Conservation (phyloP, 2,113 vertebrate species). For the Dicentrarchus labrax region DNA sequence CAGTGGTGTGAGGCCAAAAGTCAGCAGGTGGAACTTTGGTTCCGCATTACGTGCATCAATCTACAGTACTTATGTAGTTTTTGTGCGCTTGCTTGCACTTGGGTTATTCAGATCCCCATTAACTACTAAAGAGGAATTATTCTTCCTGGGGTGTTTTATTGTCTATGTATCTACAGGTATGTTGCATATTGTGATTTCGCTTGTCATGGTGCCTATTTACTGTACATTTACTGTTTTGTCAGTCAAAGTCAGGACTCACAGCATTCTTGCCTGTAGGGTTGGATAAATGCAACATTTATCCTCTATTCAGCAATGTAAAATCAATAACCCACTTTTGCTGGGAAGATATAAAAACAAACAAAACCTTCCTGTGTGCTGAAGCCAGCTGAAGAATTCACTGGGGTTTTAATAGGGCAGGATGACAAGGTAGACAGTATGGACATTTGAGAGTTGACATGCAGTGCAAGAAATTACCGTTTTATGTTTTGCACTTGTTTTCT, state of each 20-base stretch:
- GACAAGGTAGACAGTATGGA: not conserved
- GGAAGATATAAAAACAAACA: conserved; percentile 36
- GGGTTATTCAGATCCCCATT: no score
- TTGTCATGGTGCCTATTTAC: not conserved
- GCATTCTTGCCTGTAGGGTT: not conserved
- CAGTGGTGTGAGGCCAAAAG: no score
- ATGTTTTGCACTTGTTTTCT: not conserved
- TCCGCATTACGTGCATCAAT: no score
- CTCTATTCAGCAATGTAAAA: conserved; percentile 10
- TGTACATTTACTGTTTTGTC: not conserved
- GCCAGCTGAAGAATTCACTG: not conserved
- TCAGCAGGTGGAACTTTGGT: no score
- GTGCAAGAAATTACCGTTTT: not conserved
- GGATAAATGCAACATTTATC: not conserved
- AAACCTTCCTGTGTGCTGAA: conserved; percentile 2
- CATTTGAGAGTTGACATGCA: not conserved
- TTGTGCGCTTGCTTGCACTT: no score
- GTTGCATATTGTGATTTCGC: not conserved
- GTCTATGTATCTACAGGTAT: not conserved
- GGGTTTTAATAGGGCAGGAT: not conserved
- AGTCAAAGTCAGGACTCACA: not conserved
- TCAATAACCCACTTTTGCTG: conserved; percentile 3
- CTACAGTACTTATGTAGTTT: no score
- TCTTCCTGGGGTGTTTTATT: not conserved
- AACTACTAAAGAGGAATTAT: no score